Conservation (phyloP, 2,113 vertebrate species). For the Odocoileus hemionus region DNA sequence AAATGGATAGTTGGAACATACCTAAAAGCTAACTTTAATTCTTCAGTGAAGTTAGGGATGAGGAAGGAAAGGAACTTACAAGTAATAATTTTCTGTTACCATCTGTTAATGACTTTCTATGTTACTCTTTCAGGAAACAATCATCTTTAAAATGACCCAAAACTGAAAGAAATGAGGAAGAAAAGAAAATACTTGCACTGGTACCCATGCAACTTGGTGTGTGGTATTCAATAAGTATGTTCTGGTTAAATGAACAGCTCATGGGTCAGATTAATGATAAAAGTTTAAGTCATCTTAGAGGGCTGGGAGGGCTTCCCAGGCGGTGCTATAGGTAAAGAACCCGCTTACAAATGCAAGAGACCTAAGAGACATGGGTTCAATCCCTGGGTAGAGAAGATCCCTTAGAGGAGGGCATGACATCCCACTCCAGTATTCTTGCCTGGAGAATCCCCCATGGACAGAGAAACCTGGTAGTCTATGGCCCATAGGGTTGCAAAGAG, state of each 20-base stretch:
- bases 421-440: background rate
- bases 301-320: background rate
- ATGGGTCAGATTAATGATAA: background rate
- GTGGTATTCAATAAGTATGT: background rate
- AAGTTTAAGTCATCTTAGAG: background rate
- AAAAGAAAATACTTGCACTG: background rate
- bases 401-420: background rate
- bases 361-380: background rate
- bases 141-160: background rate
- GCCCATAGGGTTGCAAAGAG: background rate
- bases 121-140: background rate
- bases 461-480: background rate
- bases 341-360: background rate
- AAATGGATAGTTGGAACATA: background rate
- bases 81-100: background rate
- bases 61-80: background rate
- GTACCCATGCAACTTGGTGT: background rate
- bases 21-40: background rate
- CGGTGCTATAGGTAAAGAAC: background rate
- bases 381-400: background rate
- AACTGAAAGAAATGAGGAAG: background rate
- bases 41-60: background rate
- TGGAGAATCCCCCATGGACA: background rate
- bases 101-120: background rate
- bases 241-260: background rate